A percentile compares a stretch with the other conserved stretches of the same genome.
phyloP scores from a whole-genome alignment of 2,888 invertebrate species.

The Andrena hattorfiana region DNA sequence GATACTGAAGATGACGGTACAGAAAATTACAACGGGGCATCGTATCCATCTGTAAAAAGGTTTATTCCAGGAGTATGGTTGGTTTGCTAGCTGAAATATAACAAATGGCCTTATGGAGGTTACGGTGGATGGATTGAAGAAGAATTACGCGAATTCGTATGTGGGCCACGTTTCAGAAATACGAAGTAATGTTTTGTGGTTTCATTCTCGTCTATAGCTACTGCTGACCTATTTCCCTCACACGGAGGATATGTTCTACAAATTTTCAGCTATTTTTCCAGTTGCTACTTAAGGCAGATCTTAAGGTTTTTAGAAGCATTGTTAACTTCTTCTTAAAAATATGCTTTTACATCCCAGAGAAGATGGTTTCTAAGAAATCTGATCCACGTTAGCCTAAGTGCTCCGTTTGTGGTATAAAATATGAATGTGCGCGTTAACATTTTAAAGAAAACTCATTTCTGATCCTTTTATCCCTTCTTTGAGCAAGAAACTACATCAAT shows the following conservation, averaged over 20 bases:
- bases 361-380: background rate
- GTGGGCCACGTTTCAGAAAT: slow-evolving; percentile 23
- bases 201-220: slow-evolving; percentile 9
- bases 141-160: slow-evolving; percentile 21
- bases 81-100: background rate
- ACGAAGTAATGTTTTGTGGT: background rate
- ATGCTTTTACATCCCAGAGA: background rate
- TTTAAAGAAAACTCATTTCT: background rate
- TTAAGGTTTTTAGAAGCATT: background rate
- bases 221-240: background rate
- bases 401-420: background rate
- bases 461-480: background rate
- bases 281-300: background rate
- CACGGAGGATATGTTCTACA: background rate
- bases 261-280: slow-evolving; percentile 11
- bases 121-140: background rate
- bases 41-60: background rate
- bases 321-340: slow-evolving; percentile 5
- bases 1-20: background rate
- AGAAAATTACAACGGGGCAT: background rate
- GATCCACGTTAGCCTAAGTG: background rate
- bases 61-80: slow-evolving; percentile 6
- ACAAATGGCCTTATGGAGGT: background rate
- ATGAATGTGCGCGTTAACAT: background rate
- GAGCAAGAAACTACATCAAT: background rate